Base-by-base conservation (phyloP, 2,888 invertebrate species). In the Spilarctia lutea region DNA sequence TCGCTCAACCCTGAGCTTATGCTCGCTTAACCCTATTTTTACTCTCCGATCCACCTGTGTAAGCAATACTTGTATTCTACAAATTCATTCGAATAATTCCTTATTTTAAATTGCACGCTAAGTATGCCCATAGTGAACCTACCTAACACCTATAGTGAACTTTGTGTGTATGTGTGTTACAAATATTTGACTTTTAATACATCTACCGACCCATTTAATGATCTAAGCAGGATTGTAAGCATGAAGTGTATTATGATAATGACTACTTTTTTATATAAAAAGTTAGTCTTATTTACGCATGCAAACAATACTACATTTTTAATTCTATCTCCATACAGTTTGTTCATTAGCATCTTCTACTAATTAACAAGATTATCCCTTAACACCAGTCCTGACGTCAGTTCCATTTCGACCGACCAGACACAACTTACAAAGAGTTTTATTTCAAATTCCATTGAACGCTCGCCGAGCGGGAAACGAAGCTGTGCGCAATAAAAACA, bases 281-380 rank as follows among this genome's bases (percentile, higher is more conserved):
- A 39, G 7, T 67, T 39, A 67, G 52, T 16, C 20, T 39, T 56
- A 3, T 56, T 56, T 56, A 39, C 27, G 56, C 60, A n/a, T n/a
- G 30, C 60, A 48, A 65, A 74, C 63, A 70, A 20, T 11, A 16
- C 20, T 27, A 30, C 52, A 65, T 70, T 75, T 75, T 60, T 67
- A 73, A 69, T 72, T 24, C 75, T 73, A 60, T 74, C 73, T 56
- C 70, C 75, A 75, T 81, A 73, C 71, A 74, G 78, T 78, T 82
- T 76, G 69, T 85, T 76, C 79, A 83, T 83, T 77, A 83, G 77
- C 76, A 60, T 71, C 76, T 71, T 81, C 76, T 76, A 79, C 74
- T 85, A 83, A 83, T 83, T 85, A 83, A 85, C 77, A 77, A 78
- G 85, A 85, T 85, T 78, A 83, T 83, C 77, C 73, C 66, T 74